Evolutionary conservation across 2,797 vertebrate genomes (phyloP).

Genomic region (Bradypodion ventrale): DNA sequence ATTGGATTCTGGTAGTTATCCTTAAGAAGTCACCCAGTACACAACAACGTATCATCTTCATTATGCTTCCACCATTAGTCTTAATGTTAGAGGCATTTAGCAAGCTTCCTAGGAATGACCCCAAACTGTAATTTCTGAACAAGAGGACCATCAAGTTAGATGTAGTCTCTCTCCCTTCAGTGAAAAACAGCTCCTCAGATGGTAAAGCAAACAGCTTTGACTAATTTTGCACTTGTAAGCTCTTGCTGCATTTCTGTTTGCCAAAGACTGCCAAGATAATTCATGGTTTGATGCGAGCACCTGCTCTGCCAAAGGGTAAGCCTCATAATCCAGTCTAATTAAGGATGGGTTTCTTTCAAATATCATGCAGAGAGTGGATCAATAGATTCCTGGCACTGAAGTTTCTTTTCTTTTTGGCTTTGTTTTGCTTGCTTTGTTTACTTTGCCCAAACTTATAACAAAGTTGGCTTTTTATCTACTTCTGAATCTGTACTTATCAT

Average conservation of each 20-base stretch:
- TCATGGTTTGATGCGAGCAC: conserved; percentile 29
- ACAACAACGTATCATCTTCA: background rate
- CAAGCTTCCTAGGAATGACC: too few relatives aligned
- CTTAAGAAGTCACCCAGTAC: background rate
- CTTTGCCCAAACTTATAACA: conserved; percentile 8
- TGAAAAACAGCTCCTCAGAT: background rate
- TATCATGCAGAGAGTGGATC: conserved; percentile 32
- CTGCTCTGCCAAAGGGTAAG: conserved; percentile 11
- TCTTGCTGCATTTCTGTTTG: conserved; percentile 26
- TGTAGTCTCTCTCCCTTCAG: background rate
- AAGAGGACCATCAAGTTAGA: background rate
- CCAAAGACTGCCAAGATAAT: conserved; percentile 26
- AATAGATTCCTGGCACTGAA: conserved; percentile 41
- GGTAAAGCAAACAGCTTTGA: background rate
- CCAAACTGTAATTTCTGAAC: background rate
- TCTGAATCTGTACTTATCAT: too few relatives aligned
- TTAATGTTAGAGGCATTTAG: background rate
- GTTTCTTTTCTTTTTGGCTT: background rate
- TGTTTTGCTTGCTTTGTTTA: background rate
- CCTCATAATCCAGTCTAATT: conserved; percentile 41
- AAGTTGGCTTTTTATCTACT: conserved; percentile 48
- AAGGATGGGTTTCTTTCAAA: conserved; percentile 43
- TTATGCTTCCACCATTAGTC: background rate
- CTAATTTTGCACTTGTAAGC: background rate
- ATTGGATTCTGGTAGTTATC: too few relatives aligned